Conservation (phyloP, 1,140 invertebrate species). For the Euglossa dilemma region DNA sequence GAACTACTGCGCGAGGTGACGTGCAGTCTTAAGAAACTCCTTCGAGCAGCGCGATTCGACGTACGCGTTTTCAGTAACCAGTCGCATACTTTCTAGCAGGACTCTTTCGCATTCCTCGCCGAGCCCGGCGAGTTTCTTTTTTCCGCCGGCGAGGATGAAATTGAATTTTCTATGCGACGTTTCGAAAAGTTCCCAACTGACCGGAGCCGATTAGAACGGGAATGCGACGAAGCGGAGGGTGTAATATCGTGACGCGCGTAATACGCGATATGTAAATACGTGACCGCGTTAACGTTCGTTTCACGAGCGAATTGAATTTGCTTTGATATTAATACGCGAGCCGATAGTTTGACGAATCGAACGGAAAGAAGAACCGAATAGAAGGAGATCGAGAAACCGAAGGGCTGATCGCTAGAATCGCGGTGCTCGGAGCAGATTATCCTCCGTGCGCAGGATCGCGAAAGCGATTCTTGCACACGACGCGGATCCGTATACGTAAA, state of each 20-base stretch:
- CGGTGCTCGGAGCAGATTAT: not conserved
- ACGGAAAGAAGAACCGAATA: not conserved
- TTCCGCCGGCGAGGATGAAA: too few relatives aligned
- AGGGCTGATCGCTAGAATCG: not conserved
- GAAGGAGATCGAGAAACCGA: not conserved
- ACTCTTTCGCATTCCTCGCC: conserved; percentile 1
- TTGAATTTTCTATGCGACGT: too few relatives aligned
- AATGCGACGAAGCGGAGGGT: not conserved
- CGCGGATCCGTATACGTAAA: conserved; percentile 7
- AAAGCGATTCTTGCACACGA: not conserved
- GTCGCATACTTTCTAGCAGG: not conserved
- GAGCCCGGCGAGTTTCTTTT: not conserved
- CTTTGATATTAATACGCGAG: not conserved
- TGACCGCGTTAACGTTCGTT: not conserved
- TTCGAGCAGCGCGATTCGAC: conserved; percentile 26
- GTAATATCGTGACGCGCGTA: too few relatives aligned
- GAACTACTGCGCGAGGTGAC: not conserved
- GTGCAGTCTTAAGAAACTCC: not conserved
- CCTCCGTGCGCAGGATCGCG: not conserved
- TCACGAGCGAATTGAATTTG: not conserved
- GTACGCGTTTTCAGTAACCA: conserved; percentile 14
- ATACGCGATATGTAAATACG: not conserved
- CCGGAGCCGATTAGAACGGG: not conserved
- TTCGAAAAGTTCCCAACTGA: not conserved
- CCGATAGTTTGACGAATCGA: not conserved